phyloP scores from a whole-genome alignment of 2,113 vertebrate genomes.

The Carettochelys insculpta region DNA sequence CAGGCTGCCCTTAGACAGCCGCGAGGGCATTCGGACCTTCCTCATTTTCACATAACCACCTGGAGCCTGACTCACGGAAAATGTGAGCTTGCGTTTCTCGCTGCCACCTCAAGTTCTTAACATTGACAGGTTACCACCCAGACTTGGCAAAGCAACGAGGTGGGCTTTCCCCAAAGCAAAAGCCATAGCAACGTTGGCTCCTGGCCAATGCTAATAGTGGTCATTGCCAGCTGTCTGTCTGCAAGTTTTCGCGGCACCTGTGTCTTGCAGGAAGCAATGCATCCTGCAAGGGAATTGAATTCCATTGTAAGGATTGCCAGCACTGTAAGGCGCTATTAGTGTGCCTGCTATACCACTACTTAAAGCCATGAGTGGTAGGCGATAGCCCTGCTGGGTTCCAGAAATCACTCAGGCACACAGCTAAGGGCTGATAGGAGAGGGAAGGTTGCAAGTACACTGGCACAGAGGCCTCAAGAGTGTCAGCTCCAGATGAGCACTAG shows the following conservation, averaged over 20 bases:
- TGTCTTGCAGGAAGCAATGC: not conserved
- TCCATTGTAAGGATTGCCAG: not conserved
- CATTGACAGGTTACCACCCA: not conserved
- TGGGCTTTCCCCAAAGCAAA: conserved; percentile 19
- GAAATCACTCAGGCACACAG: not conserved
- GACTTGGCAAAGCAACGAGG: not conserved
- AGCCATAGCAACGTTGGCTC: not conserved
- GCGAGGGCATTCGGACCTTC: not conserved
- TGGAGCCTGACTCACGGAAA: not conserved
- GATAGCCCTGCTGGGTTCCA: not conserved
- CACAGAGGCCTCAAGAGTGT: no score
- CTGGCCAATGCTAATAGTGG: not conserved
- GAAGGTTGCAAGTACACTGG: not conserved
- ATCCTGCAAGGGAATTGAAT: not conserved
- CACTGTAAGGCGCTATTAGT: not conserved
- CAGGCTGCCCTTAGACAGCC: not conserved
- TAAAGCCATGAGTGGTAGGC: not conserved
- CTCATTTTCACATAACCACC: not conserved
- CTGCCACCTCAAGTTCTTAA: not conserved
- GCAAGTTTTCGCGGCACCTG: not conserved
- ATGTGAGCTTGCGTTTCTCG: not conserved
- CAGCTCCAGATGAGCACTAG: no score
- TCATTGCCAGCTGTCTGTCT: not conserved
- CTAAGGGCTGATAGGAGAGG: not conserved
- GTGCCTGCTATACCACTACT: not conserved